phyloP scores from a whole-genome alignment of 2,888 invertebrate species.

The Philereme transversata region DNA sequence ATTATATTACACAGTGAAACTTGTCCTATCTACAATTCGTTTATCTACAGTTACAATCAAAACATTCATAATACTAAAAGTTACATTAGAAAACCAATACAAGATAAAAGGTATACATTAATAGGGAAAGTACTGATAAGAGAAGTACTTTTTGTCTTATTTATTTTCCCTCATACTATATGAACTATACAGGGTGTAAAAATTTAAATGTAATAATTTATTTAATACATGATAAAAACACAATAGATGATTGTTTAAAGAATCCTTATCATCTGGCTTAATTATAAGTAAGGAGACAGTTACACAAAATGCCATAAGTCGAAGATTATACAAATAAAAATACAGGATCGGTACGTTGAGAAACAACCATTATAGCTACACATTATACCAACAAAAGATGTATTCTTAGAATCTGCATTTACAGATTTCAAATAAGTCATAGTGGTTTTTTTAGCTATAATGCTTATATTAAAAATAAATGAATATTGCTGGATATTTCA shows the following conservation, averaged over 20 bases:
- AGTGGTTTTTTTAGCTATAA: too few relatives aligned
- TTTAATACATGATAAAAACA: not conserved
- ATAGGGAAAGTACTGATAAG: slow-evolving; percentile 20
- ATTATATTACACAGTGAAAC: slow-evolving; percentile 31
- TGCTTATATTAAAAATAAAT: too few relatives aligned
- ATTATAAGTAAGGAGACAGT: not conserved
- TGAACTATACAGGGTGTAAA: too few relatives aligned
- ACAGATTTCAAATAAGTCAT: too few relatives aligned
- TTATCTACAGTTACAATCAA: slow-evolving; percentile 33
- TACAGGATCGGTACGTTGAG: too few relatives aligned
- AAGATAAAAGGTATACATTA: slow-evolving; percentile 22
- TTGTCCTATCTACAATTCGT: slow-evolving; percentile 36
- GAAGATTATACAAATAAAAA: too few relatives aligned
- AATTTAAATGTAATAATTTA: not conserved
- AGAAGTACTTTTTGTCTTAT: not conserved
- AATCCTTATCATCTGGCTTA: not conserved
- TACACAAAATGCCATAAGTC: too few relatives aligned
- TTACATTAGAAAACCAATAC: slow-evolving; percentile 20
- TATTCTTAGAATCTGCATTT: too few relatives aligned
- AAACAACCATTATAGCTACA: too few relatives aligned
- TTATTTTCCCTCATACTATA: not conserved
- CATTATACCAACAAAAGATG: too few relatives aligned
- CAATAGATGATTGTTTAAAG: too few relatives aligned
- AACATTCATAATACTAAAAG: slow-evolving; percentile 11
- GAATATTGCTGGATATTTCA: too few relatives aligned